These are phyloP conservation scores for Drosophila ohnishii DNA, from an alignment of 1,140 invertebrate genomes.

Conservation along the genomic window DNA sequence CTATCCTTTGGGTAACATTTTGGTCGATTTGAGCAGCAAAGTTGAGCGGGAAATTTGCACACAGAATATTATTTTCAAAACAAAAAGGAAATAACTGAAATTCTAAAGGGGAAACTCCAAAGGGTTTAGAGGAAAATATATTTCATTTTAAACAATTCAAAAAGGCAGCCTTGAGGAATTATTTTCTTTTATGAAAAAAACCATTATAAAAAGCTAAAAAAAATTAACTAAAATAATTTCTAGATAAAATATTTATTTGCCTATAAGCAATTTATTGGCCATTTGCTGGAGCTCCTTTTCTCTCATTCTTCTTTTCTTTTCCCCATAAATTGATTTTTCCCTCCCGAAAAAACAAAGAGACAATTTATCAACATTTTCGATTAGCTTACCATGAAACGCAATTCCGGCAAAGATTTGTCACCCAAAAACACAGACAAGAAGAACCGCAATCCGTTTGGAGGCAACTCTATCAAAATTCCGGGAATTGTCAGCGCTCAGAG, in stretches of 20 bases:
- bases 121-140: neutral
- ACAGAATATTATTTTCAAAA: constrained; percentile 9
- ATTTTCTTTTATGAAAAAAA: too few relatives aligned
- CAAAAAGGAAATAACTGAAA: constrained; percentile 24
- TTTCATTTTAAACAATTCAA: neutral
- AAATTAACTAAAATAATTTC: neutral
- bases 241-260: neutral
- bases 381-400: constrained; percentile 38
- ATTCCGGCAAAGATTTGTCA: constrained; percentile 40
- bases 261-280: neutral
- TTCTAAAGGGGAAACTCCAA: neutral
- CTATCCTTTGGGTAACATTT: constrained; percentile 70
- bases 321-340: constrained; percentile 9
- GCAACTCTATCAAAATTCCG: constrained; percentile 64
- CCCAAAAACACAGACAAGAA: neutral
- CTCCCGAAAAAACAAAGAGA: neutral
- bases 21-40: constrained; percentile 64
- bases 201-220: too few relatives aligned
- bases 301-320: neutral
- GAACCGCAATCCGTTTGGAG: constrained; percentile 16
- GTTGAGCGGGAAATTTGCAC: constrained; percentile 41
- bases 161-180: neutral
- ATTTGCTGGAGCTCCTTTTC: neutral
- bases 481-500: constrained; percentile 54
- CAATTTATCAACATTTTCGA: constrained; percentile 37